Evolutionary conservation across 2,113 vertebrate genomes (phyloP).

Genomic region (Tricholaema leucomelas): DNA sequence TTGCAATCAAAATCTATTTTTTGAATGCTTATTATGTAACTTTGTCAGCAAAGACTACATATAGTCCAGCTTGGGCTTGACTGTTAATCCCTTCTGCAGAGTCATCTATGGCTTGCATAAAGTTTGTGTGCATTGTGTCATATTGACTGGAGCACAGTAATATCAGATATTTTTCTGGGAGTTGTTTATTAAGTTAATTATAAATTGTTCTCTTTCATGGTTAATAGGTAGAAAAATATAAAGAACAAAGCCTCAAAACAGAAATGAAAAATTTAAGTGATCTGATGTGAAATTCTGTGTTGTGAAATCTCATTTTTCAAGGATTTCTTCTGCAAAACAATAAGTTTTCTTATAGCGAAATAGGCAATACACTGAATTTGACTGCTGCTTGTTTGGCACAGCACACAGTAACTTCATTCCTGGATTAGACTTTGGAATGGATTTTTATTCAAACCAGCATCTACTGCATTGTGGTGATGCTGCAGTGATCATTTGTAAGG

Average conservation of each 20-base stretch:
- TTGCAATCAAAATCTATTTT: background rate
- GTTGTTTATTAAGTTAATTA: background rate
- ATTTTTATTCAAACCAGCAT: background rate
- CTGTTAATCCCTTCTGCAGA: constrained; percentile 11
- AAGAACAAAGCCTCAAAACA: background rate
- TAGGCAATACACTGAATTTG: background rate
- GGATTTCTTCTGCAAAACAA: background rate
- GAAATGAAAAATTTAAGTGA: background rate
- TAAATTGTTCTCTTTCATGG: background rate
- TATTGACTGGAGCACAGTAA: background rate
- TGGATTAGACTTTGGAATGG: background rate
- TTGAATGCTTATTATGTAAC: background rate
- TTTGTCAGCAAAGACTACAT: background rate
- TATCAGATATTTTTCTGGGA: background rate
- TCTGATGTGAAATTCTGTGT: background rate
- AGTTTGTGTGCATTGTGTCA: background rate
- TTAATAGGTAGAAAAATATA: background rate
- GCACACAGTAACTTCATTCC: background rate
- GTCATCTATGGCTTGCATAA: background rate
- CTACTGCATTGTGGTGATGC: background rate
- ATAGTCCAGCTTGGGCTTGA: constrained; percentile 6
- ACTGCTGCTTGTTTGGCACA: background rate
- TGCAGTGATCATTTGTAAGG: background rate
- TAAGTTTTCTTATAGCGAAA: background rate
- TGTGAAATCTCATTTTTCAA: background rate